Base-by-base conservation (phyloP, 2,113 vertebrate species). In the Pholis gunnellus region DNA sequence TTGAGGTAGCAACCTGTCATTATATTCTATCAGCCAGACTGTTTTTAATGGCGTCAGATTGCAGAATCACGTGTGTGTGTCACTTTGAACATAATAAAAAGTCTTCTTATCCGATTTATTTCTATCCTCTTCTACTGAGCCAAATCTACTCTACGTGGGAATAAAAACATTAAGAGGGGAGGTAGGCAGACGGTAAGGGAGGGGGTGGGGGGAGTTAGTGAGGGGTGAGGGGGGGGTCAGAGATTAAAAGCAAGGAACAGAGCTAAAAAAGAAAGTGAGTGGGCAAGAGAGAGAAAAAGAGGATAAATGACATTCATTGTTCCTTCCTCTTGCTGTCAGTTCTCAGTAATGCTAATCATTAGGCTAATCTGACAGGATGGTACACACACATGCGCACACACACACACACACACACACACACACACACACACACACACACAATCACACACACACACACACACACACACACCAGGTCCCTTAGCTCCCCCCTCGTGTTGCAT, bases 261-360 rank as follows among this genome's bases (percentile, higher is more conserved):
- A 86, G 68, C 14, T 68, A 81, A 75, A 83, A 87, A 87, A 92
- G 81, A 87, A 87, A 90, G 83, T 73, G 81, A 89, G 83, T 82
- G 75, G 72, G 82, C 60, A 82, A 87, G 54, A 85, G 84, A 88
- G 46, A 87, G 88, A 85, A 87, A 94, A 84, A 80, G 82, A 82
- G 93, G 89, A 94, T 94, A 94, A 95, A 95, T 95, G 92, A 91
- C 86, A 87, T 72, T 81, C 89, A 94, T 96, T 95, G 95, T 95
- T 91, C 88, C 67, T 75, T 71, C 86, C 88, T 93, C 88, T 94
- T 87, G 92, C 91, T 94, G 94, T 94, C 94, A 93, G 87, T 93
- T 94, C 91, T 94, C 91, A 95, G 94, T 95, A 92, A 95, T 95
- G 94, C 94, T 95, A 95, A 95, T 95, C 91, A 90, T 78, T 85